Percentiles rank a stretch among this genome's conserved stretches.
Evolutionary conservation across 2,113 vertebrate genomes (phyloP).

Genomic region (Equus przewalskii): DNA sequence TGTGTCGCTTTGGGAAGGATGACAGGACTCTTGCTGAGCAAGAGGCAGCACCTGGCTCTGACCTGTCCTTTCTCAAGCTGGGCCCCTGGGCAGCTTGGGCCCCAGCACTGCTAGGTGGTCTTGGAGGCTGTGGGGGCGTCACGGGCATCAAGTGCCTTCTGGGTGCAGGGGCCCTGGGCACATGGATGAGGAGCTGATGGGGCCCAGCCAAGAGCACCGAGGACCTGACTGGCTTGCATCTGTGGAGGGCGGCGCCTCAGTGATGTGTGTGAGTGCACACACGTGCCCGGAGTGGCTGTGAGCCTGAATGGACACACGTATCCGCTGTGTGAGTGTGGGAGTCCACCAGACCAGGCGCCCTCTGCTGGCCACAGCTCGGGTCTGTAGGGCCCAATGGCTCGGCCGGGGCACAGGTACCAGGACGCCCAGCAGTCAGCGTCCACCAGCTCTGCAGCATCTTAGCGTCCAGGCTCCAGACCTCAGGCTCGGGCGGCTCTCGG

Average conservation of each 20-base stretch:
- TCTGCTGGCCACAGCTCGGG: not conserved
- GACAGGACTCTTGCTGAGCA: not conserved
- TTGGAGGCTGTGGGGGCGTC: too few species aligned
- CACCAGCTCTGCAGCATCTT: not conserved
- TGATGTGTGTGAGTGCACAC: too few species aligned
- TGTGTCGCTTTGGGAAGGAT: not conserved
- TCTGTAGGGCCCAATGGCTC: not conserved
- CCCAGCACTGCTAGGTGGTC: not conserved
- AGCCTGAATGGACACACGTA: not conserved
- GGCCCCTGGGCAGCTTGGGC: not conserved
- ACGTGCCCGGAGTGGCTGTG: fast-evolving
- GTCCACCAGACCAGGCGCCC: not conserved
- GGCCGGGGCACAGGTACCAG: not conserved
- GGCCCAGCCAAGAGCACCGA: not conserved
- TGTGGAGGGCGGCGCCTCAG: fast-evolving
- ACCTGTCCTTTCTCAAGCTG: not conserved
- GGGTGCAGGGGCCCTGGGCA: not conserved
- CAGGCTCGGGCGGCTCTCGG: not conserved
- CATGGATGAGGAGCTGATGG: not conserved
- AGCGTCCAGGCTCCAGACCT: not conserved
- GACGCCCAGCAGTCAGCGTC: not conserved
- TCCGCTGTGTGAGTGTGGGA: fast-evolving
- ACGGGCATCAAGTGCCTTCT: not conserved
- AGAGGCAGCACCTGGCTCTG: not conserved
- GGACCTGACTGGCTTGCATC: not conserved